Percentiles rank a stretch among this genome's conserved stretches.
Evolutionary conservation across 2,797 vertebrate genomes (phyloP).

Genomic region (Sebastes hubbsi): DNA sequence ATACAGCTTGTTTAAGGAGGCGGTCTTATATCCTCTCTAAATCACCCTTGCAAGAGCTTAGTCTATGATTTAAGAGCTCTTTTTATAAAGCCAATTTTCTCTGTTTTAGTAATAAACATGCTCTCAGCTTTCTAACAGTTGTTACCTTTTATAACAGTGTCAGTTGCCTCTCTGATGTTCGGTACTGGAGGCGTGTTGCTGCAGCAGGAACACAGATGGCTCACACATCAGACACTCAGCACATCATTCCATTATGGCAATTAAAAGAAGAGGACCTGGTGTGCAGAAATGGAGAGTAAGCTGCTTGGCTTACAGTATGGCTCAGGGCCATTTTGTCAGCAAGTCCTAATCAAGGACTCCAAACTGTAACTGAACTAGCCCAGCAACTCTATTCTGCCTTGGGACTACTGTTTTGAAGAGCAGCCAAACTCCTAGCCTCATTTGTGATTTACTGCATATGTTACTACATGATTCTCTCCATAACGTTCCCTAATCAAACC

Average conservation of each 20-base stretch:
- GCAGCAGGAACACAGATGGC: conserved; percentile 88
- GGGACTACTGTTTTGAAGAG: not conserved
- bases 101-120: not conserved
- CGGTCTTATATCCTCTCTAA: not conserved
- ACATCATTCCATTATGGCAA: conserved; percentile 88
- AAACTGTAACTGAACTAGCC: conserved; percentile 15
- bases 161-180: conserved; percentile 67
- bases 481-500: not conserved
- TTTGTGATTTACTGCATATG: not conserved
- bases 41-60: not conserved
- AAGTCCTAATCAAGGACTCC: conserved; percentile 50
- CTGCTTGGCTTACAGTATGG: conserved; percentile 46
- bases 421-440: not conserved
- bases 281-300: conserved; percentile 78
- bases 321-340: conserved; percentile 48
- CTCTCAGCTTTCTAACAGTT: not conserved
- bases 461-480: not conserved
- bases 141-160: conserved; percentile 1
- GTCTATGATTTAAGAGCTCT: not conserved
- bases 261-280: conserved; percentile 80
- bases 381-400: not conserved
- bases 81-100: not conserved
- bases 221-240: conserved; percentile 86
- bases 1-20: not conserved
- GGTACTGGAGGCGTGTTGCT: conserved; percentile 83